These are phyloP conservation scores for Neosalanx taihuensis DNA, from an alignment of 2,797 vertebrate genomes.

Conservation along the genomic window DNA sequence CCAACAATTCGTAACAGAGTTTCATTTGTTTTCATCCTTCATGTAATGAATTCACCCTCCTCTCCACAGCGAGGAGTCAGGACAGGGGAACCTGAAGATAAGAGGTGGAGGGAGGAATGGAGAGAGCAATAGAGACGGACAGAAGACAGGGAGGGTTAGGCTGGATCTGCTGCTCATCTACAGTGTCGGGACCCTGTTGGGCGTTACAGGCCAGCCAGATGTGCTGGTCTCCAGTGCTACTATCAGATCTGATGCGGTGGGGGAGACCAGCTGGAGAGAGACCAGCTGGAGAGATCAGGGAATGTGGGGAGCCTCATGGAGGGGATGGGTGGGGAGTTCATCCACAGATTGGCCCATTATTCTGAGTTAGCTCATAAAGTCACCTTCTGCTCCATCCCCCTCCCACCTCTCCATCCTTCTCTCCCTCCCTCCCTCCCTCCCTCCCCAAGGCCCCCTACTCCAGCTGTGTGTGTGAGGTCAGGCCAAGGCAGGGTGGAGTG, in stretches of 20 bases:
- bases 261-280: conserved; percentile 13
- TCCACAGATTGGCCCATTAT: conserved; percentile 40
- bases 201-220: conserved; percentile 22
- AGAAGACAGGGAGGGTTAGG: neutral
- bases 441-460: conserved; percentile 22
- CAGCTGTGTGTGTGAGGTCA: conserved; percentile 28
- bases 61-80: conserved; percentile 12
- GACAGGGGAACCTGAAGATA: conserved; percentile 33
- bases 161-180: neutral
- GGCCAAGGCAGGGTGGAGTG: conserved; percentile 42
- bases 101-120: neutral
- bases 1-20: conserved; percentile 36
- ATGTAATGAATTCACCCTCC: conserved; percentile 39
- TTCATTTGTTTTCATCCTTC: conserved; percentile 55
- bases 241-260: conserved; percentile 16
- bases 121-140: neutral
- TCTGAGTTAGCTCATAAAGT: conserved; percentile 37
- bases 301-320: conserved; percentile 1
- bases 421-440: too few relatives aligned
- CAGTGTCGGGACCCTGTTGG: neutral
- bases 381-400: conserved; percentile 41
- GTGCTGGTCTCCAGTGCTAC: neutral
- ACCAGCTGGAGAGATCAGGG: conserved; percentile 10
- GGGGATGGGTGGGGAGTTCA: conserved; percentile 14
- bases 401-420: conserved; percentile 36